A percentile compares a stretch with the other conserved stretches of the same genome.
Evolutionary conservation across 2,797 vertebrate genomes (phyloP).

Genomic region (Thripadectes ignobilis): DNA sequence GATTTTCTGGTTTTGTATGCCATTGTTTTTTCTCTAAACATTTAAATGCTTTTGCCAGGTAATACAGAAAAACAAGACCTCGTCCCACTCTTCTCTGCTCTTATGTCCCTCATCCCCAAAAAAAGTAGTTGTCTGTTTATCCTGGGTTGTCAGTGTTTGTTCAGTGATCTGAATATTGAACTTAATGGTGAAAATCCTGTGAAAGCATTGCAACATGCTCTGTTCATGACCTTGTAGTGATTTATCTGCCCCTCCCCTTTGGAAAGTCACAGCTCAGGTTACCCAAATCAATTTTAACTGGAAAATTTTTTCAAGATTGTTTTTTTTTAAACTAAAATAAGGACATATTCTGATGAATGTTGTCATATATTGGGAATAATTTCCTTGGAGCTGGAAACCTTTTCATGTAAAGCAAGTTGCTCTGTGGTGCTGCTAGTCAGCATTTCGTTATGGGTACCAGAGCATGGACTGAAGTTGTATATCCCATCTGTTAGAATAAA

Average conservation of each 20-base stretch:
- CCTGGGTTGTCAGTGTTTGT: slow-evolving; percentile 17
- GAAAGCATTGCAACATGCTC: neutral
- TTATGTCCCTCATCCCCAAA: neutral
- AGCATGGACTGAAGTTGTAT: neutral
- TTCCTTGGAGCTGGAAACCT: neutral
- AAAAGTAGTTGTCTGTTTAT: neutral
- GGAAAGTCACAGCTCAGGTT: neutral
- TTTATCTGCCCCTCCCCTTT: neutral
- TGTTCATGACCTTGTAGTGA: neutral
- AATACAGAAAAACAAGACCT: neutral
- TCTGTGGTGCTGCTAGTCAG: neutral
- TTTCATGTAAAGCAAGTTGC: neutral
- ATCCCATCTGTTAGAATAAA: neutral
- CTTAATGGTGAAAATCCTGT: neutral
- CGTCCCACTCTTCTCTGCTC: rapidly evolving
- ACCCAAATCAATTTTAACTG: neutral
- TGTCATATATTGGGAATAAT: neutral
- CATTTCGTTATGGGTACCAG: neutral
- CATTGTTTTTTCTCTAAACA: neutral
- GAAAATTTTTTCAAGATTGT: neutral
- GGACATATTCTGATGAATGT: neutral
- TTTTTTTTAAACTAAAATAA: neutral
- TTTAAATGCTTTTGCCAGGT: neutral
- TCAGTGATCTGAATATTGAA: neutral
- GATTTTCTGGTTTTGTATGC: neutral